phyloP scores from a whole-genome alignment of 23 tunicate species.

The Trididemnum miniatum region DNA sequence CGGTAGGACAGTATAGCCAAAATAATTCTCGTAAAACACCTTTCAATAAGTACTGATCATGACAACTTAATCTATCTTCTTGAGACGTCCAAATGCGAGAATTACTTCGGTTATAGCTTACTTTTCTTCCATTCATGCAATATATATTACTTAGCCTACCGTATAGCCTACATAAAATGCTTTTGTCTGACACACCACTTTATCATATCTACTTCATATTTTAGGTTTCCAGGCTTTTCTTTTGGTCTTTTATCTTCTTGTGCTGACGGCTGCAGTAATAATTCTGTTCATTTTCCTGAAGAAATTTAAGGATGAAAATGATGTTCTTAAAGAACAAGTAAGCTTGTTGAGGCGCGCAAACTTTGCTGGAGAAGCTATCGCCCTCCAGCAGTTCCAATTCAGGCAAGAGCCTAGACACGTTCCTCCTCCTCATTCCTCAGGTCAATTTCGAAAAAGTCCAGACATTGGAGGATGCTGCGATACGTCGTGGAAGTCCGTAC shows the following conservation, averaged over 20 bases:
- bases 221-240: background rate
- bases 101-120: too few species aligned
- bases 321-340: background rate
- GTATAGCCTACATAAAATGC: too few species aligned
- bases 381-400: background rate
- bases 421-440: background rate
- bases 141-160: too few species aligned
- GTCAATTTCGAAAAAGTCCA: background rate
- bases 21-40: too few species aligned
- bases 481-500: background rate
- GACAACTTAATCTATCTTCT: too few species aligned
- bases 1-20: too few species aligned
- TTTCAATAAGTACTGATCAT: background rate
- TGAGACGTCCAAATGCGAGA: background rate
- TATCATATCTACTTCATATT: too few species aligned
- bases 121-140: too few species aligned
- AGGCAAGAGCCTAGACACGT: too few species aligned
- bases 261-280: conserved; percentile 14
- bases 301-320: background rate
- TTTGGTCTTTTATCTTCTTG: background rate
- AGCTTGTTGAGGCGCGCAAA: background rate
- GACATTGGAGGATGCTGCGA: background rate
- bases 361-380: background rate
- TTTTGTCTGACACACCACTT: too few species aligned
- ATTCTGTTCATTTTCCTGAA: background rate